A percentile compares a stretch with the other conserved stretches of the same genome.
Conservation (phyloP, 2,797 vertebrate genomes). For the Propithecus perrieri region DNA sequence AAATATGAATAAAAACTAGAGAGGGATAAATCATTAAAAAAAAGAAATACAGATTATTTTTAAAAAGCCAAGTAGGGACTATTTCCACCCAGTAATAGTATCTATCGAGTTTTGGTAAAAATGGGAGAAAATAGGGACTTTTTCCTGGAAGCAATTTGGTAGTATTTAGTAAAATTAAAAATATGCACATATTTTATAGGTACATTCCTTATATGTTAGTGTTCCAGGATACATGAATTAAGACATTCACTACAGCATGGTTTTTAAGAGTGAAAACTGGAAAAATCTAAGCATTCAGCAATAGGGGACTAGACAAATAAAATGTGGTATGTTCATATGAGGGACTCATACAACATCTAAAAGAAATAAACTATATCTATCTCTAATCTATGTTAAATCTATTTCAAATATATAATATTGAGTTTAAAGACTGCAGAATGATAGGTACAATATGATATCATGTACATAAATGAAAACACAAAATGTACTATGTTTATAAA, state of each 20-base stretch:
- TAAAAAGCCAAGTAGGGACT: background rate
- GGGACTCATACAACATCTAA: background rate
- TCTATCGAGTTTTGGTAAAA: background rate
- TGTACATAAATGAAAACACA: background rate
- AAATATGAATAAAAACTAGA: background rate
- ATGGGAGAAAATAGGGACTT: background rate
- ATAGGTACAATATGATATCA: background rate
- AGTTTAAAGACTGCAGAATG: background rate
- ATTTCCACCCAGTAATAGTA: background rate
- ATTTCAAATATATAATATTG: background rate
- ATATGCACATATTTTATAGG: background rate
- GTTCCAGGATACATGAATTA: background rate
- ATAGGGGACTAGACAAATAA: background rate
- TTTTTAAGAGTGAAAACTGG: background rate
- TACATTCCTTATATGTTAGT: background rate
- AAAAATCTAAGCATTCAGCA: background rate
- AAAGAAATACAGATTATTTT: background rate
- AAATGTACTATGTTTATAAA: background rate
- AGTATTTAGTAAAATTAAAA: constrained; percentile 12
- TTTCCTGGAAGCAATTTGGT: background rate
- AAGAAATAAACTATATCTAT: background rate
- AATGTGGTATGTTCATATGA: background rate
- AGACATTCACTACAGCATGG: background rate
- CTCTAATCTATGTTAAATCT: background rate
- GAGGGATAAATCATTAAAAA: background rate